Conservation (phyloP, 2,797 vertebrate genomes). For the Saxicola maurus region DNA sequence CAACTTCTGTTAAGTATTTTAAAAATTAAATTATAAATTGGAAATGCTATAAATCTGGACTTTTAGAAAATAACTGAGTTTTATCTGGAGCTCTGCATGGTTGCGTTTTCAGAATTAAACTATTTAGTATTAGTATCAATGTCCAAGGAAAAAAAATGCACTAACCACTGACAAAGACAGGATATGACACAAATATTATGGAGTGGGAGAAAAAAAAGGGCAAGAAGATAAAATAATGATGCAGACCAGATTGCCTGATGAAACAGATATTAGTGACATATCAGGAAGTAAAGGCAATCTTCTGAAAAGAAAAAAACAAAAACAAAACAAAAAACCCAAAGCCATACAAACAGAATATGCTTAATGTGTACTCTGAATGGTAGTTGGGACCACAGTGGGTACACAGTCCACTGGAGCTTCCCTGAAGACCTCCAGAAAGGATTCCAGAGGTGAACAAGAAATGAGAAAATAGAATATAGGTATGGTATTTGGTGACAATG, state of each 20-base stretch:
- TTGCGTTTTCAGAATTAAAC: not conserved
- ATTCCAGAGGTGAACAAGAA: not conserved
- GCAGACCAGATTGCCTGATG: conserved; percentile 21
- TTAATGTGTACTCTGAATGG: not conserved
- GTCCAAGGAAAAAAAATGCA: not conserved
- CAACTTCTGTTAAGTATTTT: not conserved
- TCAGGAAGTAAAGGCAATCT: not conserved
- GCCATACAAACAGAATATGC: not conserved
- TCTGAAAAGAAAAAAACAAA: not conserved
- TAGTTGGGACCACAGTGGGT: not conserved
- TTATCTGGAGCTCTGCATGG: not conserved
- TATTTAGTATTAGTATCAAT: not conserved
- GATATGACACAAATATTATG: not conserved
- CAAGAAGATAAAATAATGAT: conserved; percentile 16
- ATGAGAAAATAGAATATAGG: not conserved
- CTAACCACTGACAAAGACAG: not conserved
- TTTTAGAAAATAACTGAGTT: not conserved
- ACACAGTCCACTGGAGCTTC: not conserved
- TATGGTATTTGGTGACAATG: not conserved
- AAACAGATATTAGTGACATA: conserved; percentile 29
- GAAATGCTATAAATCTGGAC: not conserved
- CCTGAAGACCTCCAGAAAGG: not conserved
- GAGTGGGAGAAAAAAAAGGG: not conserved
- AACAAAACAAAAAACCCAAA: not conserved
- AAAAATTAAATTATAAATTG: not conserved